Conservation (phyloP, 2,888 invertebrate species). For the Marronus borbonicus region DNA sequence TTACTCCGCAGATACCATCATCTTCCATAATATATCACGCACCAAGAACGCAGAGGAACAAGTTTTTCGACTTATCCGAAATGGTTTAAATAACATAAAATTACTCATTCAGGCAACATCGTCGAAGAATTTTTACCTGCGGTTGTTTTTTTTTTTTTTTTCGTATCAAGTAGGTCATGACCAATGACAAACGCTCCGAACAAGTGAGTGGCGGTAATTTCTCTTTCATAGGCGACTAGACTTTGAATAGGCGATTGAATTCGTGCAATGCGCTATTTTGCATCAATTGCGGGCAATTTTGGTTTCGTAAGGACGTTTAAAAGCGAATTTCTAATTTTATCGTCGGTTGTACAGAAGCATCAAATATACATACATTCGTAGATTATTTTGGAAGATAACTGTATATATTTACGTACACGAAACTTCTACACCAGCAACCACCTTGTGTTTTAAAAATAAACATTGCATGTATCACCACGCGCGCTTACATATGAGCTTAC, state of each 20-base stretch:
- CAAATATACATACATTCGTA: neutral
- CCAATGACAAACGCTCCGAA: conserved; percentile 27
- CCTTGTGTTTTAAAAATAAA: conserved; percentile 47
- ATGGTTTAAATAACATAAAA: conserved; percentile 3
- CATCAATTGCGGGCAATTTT: too few relatives aligned
- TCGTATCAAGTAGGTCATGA: conserved; percentile 41
- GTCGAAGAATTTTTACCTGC: conserved; percentile 38
- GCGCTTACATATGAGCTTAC: conserved; percentile 7
- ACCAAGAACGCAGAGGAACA: neutral
- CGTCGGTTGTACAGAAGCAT: neutral
- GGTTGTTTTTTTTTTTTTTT: neutral
- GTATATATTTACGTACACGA: conserved; percentile 3
- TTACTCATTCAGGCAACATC: conserved; percentile 16
- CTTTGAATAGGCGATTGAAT: neutral
- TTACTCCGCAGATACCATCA: neutral
- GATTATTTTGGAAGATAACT: conserved; percentile 14
- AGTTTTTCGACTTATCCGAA: conserved; percentile 9
- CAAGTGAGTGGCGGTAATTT: conserved; percentile 6
- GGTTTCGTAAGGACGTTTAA: too few relatives aligned
- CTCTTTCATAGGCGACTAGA: conserved; percentile 26
- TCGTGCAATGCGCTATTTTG: neutral
- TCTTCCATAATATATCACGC: neutral
- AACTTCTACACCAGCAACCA: conserved; percentile 35
- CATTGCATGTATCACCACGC: conserved; percentile 38
- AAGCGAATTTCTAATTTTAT: neutral